Conservation (phyloP, 2,113 vertebrate genomes). For the Tragulus kanchil region DNA sequence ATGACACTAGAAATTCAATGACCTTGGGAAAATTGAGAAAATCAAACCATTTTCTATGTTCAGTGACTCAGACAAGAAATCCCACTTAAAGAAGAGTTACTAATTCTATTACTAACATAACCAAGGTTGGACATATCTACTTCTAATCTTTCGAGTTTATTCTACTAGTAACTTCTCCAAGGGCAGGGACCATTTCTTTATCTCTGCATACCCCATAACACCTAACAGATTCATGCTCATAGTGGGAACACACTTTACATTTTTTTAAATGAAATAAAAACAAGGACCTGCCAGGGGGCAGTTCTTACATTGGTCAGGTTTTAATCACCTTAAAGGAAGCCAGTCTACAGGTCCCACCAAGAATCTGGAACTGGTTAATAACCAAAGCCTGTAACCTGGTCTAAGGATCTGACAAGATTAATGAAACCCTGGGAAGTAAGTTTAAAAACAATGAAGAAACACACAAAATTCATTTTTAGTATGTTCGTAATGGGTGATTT, state of each 20-base stretch:
- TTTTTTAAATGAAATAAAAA: constrained; percentile 57
- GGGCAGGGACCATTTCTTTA: neutral
- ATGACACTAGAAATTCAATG: neutral
- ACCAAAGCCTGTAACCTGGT: constrained; percentile 12
- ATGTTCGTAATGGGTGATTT: neutral
- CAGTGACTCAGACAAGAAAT: constrained; percentile 16
- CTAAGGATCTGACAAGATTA: neutral
- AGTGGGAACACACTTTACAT: neutral
- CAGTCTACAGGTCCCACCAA: neutral
- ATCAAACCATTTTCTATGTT: constrained; percentile 11
- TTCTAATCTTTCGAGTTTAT: neutral
- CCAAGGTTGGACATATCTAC: neutral
- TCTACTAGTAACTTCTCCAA: neutral
- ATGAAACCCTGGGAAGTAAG: constrained; percentile 16
- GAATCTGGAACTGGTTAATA: neutral
- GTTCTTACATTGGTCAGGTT: neutral
- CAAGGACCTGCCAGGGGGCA: neutral
- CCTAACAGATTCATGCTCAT: neutral
- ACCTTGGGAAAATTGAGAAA: neutral
- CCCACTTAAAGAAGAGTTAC: neutral
- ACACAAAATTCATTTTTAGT: neutral
- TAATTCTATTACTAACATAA: constrained; percentile 22
- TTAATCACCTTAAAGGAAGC: constrained; percentile 53
- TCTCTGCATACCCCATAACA: neutral
- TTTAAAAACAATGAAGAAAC: constrained; percentile 53